Conservation (phyloP, 1,140 invertebrate species). For the Drosophila pseudoananassae region DNA sequence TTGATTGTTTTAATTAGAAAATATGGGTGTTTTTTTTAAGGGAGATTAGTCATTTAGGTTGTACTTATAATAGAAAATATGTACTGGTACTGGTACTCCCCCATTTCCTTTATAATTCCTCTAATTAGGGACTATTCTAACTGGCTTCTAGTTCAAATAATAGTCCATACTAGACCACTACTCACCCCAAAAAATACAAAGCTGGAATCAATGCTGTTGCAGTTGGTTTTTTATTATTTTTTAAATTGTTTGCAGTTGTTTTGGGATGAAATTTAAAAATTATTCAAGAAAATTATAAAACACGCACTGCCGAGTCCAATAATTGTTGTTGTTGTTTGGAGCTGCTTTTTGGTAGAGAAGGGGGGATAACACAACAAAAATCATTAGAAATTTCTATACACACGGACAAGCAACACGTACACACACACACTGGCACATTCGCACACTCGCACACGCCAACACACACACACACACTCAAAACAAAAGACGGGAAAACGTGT, state of each 20-base stretch:
- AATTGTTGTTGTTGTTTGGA: slow-evolving; percentile 35
- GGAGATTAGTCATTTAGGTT: no score
- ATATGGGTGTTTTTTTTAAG: no score
- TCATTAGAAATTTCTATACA: slow-evolving; percentile 54
- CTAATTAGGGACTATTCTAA: no score
- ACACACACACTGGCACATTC: slow-evolving; percentile 30
- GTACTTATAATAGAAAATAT: no score
- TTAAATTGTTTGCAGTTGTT: not conserved
- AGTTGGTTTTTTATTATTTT: slow-evolving; percentile 5
- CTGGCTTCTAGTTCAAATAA: no score
- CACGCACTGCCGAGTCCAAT: slow-evolving; percentile 27
- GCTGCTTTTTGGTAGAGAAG: slow-evolving; percentile 23
- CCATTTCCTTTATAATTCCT: no score
- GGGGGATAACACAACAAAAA: slow-evolving; percentile 26
- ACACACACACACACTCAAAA: slow-evolving; percentile 49
- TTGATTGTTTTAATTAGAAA: no score
- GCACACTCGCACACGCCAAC: slow-evolving; percentile 33
- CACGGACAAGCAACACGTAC: slow-evolving; percentile 42
- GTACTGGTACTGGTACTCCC: no score
- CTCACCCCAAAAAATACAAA: slow-evolving; percentile 22
- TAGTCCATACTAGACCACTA: not conserved
- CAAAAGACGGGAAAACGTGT: slow-evolving; percentile 39
- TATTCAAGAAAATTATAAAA: slow-evolving; percentile 2
- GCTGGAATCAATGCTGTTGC: not conserved
- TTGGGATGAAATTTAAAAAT: slow-evolving; percentile 7